A percentile compares a stretch with the other conserved stretches of the same genome.
phyloP scores from a whole-genome alignment of 2,113 vertebrate genomes.

The Petroica traversi region DNA sequence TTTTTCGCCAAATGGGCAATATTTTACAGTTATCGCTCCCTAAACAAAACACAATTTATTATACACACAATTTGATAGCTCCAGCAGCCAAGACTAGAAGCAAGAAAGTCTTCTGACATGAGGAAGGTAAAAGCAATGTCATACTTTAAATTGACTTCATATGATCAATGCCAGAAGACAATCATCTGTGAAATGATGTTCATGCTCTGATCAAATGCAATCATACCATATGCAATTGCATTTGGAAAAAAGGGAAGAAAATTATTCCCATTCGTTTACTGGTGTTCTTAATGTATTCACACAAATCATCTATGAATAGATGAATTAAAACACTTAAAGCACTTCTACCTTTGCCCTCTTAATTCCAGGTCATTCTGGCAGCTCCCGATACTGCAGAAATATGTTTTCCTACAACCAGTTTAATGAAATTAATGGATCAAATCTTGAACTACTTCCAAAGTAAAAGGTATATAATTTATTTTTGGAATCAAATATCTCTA shows the following conservation, averaged over 20 bases:
- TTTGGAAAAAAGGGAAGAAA: conserved; percentile 16
- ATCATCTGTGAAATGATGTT: background rate
- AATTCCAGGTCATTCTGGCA: background rate
- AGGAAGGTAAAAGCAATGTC: conserved; percentile 35
- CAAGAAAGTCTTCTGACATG: background rate
- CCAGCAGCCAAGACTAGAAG: background rate
- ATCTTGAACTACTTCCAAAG: background rate
- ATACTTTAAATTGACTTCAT: conserved; percentile 7
- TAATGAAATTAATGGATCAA: background rate
- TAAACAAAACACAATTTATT: conserved; percentile 53
- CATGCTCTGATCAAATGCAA: conserved; percentile 16
- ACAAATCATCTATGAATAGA: background rate
- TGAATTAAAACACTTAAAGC: background rate
- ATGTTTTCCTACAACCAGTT: background rate
- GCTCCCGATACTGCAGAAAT: background rate
- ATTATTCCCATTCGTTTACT: background rate
- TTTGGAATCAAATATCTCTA: background rate
- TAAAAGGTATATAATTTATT: background rate
- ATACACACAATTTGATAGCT: background rate
- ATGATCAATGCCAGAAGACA: conserved; percentile 29
- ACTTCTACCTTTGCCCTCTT: background rate
- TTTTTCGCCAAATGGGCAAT: conserved; percentile 7
- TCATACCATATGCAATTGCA: background rate
- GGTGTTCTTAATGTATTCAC: background rate
- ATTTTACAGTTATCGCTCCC: background rate